Base-by-base conservation (phyloP, 1,140 invertebrate genomes). In the Papilio polyxenes region DNA sequence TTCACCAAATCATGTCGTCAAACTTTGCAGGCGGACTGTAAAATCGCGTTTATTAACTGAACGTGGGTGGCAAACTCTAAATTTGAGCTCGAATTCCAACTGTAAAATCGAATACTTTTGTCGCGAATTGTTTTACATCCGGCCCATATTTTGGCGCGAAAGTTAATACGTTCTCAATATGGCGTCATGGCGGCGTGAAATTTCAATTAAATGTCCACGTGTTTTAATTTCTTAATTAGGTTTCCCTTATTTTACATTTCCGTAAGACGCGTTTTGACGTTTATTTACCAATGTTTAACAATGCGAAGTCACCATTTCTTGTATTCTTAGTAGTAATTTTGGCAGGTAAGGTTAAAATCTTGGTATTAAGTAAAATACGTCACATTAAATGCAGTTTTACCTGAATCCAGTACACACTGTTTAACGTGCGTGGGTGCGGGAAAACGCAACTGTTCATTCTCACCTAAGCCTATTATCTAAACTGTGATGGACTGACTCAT, bases 1-100 rank as follows among this genome's bases (percentile, higher is more conserved):
- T 77, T 49, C 75, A 77, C 75, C 49, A 77, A 51, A 77, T 23
- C 49, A 23, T 77, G 75, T 51, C 75, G 75, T 77, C 75, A 77
- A 77, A 77, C 10, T 5, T 49, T 31, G 75, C 75, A 53, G 75
- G 75, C 44, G 48, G 20, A 49, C 75, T 31, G 75, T 51, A 23
- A 77, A 77, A 77, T 48, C 31, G 40, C 17, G 23, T 53, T 51
- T 77, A 77, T 51, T 77, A 77, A 15, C 75, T 77, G n/a, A 2
- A 31, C 75, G 75, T 77, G 75, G 75, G 75, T 53, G 75, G 75
- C n/a, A 75, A 72, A 51, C 20, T n/a, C 17, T 77, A 77, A 77
- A 77, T 77, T 49, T 77, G 20, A 31, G 49, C 48, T 77, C 44
- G 75, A 53, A 77, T 77, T 77, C 75, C 75, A 51, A 49, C 48